phyloP scores from a whole-genome alignment of 2,113 vertebrate species.

The Zosterops lateralis region DNA sequence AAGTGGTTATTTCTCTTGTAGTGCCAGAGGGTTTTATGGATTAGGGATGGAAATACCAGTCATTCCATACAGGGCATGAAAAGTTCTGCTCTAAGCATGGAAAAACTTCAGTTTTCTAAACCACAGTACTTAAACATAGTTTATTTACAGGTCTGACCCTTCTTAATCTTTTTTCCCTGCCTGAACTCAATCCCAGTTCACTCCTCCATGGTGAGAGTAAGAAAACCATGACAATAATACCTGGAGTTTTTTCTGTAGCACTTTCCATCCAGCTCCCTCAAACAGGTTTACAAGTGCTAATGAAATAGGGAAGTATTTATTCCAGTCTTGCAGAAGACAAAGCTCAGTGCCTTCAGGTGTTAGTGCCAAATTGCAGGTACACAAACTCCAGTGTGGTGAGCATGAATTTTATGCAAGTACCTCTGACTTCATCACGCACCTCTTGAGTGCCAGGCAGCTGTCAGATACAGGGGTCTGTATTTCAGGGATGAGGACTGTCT shows the following conservation, averaged over 20 bases:
- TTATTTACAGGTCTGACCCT: not conserved
- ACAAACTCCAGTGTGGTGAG: not conserved
- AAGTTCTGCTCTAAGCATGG: not conserved
- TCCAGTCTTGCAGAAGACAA: not conserved
- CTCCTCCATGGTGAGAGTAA: not conserved
- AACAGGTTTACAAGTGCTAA: not conserved
- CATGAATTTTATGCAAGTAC: not conserved
- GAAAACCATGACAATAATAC: not conserved
- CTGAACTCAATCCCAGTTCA: not conserved
- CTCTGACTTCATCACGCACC: not conserved
- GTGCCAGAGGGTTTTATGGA: conserved; percentile 11
- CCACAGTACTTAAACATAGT: not conserved
- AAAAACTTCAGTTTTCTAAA: conserved; percentile 34
- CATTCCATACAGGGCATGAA: not conserved
- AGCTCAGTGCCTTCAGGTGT: not conserved
- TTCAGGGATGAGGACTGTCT: not conserved
- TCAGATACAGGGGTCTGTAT: not conserved
- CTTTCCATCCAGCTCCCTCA: not conserved
- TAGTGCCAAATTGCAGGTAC: not conserved
- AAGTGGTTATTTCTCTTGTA: not conserved
- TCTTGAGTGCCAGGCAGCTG: not conserved
- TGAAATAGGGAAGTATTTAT: not conserved
- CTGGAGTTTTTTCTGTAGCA: not conserved
- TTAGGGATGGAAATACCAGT: conserved; percentile 48
- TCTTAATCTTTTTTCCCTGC: not conserved